phyloP scores from a whole-genome alignment of 1,140 invertebrate species.

The Cyrtorhinus lividipennis region DNA sequence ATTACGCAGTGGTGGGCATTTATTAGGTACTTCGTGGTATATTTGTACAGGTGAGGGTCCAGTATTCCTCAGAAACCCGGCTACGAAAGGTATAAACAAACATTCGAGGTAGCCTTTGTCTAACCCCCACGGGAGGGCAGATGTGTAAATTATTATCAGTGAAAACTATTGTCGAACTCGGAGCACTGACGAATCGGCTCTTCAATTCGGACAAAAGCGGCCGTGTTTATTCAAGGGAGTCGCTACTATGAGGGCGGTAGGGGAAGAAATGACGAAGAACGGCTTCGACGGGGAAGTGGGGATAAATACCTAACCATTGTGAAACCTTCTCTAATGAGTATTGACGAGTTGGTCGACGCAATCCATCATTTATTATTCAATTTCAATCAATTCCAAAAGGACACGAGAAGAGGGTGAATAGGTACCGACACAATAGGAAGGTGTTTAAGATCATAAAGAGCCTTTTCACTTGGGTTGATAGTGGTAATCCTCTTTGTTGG shows the following conservation, averaged over 20 bases:
- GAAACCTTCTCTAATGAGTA: slow-evolving; percentile 13
- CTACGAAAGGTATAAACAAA: slow-evolving; percentile 11
- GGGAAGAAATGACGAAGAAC: background rate
- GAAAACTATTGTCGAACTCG: background rate
- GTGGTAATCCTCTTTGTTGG: too few relatives aligned
- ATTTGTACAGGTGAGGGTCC: too few relatives aligned
- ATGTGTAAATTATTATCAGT: slow-evolving; percentile 29
- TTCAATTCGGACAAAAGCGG: background rate
- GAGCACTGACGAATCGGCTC: slow-evolving; percentile 8
- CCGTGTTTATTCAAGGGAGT: background rate
- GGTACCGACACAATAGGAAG: too few relatives aligned
- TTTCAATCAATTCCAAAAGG: slow-evolving; percentile 12
- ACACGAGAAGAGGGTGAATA: background rate
- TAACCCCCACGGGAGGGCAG: slow-evolving; percentile 32
- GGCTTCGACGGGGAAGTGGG: slow-evolving; percentile 3
- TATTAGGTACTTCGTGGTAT: too few relatives aligned
- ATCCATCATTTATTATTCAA: slow-evolving; percentile 17
- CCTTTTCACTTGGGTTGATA: too few relatives aligned
- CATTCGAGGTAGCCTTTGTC: background rate
- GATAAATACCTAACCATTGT: slow-evolving; percentile 16
- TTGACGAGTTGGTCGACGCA: slow-evolving; percentile 14
- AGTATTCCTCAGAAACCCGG: too few relatives aligned
- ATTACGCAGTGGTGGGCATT: too few relatives aligned
- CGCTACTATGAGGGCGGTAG: background rate
- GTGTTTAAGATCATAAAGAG: too few relatives aligned